Evolutionary conservation across 1,140 invertebrate species (phyloP).

Genomic region (Palaemon carinicauda): DNA sequence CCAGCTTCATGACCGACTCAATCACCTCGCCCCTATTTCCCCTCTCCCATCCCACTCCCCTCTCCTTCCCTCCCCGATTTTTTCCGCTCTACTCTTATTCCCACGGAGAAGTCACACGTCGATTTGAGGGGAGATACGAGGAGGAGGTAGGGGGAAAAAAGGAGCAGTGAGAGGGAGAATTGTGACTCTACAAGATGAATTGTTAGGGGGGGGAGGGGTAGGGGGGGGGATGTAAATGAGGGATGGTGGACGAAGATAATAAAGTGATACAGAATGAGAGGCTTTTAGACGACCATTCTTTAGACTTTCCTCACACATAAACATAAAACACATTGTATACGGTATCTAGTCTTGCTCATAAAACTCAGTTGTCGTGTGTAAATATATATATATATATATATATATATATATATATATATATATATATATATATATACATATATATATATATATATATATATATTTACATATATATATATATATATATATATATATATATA

Average conservation of each 20-base stretch:
- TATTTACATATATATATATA: too few relatives aligned
- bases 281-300: too few relatives aligned
- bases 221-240: background rate
- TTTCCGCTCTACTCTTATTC: background rate
- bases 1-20: background rate
- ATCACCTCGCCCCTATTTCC: background rate
- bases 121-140: background rate
- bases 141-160: background rate
- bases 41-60: too few relatives aligned
- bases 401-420: too few relatives aligned
- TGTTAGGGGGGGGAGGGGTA: too few relatives aligned
- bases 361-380: too few relatives aligned
- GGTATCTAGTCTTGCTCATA: too few relatives aligned
- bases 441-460: too few relatives aligned
- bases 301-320: background rate
- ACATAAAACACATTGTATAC: too few relatives aligned
- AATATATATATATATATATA: background rate
- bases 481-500: too few relatives aligned
- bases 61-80: too few relatives aligned
- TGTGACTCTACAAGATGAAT: background rate
- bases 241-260: background rate
- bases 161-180: too few relatives aligned
- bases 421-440: background rate
- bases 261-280: background rate
- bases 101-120: slow-evolving; percentile 1